These are phyloP conservation scores for Ridgeia piscesae DNA, from an alignment of 1,140 invertebrate species.

Conservation along the genomic window DNA sequence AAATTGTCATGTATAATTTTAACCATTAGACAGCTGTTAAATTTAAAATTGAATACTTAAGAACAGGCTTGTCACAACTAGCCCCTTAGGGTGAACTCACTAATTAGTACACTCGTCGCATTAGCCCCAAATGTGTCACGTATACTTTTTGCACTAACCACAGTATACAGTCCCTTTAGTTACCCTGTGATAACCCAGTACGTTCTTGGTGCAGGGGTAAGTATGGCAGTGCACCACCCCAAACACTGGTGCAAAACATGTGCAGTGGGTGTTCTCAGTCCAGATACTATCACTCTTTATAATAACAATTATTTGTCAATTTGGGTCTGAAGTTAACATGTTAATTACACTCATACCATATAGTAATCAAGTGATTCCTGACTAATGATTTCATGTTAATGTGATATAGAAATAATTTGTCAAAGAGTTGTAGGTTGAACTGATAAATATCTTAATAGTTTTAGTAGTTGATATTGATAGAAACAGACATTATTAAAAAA, in stretches of 20 bases:
- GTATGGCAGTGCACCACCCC: background rate
- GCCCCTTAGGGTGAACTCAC: background rate
- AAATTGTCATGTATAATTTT: background rate
- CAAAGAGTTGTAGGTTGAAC: background rate
- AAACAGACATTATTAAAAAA: background rate
- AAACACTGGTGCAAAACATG: background rate
- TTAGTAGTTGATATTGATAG: background rate
- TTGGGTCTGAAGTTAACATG: background rate
- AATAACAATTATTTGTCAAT: background rate
- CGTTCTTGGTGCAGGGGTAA: background rate
- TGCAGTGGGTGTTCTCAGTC: background rate
- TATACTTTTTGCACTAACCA: background rate
- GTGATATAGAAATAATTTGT: background rate
- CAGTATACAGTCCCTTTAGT: background rate
- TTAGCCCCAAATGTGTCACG: background rate
- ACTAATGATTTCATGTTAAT: background rate
- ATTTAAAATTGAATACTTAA: background rate
- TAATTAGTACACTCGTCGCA: background rate
- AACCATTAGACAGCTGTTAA: background rate
- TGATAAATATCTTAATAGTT: background rate
- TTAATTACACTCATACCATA: background rate
- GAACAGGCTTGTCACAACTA: background rate
- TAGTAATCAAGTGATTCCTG: background rate
- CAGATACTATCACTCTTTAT: background rate
- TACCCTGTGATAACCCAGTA: background rate